Percentiles rank a stretch among this genome's conserved stretches.
Conservation (phyloP, 2,888 invertebrate species). For the Amblyteles armatorius region DNA sequence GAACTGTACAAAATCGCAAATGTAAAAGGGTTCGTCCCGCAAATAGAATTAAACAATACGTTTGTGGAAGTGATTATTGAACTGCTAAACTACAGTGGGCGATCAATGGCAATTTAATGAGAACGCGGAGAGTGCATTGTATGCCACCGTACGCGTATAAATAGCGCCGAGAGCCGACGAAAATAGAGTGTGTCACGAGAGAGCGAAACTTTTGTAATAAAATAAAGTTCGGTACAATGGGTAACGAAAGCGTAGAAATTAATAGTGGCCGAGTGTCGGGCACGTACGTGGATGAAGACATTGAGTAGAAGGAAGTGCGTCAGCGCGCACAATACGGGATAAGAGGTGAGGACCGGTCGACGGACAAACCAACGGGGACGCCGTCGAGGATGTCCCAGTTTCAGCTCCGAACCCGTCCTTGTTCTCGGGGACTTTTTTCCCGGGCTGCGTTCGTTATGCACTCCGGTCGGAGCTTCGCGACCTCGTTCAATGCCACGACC, state of each 20-base stretch:
- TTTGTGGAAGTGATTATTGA: no score
- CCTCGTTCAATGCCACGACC: conserved; percentile 14
- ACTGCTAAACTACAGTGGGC: no score
- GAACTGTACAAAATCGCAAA: no score
- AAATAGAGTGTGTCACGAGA: not conserved
- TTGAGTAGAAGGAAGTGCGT: conserved; percentile 30
- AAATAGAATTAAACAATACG: no score
- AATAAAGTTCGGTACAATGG: not conserved
- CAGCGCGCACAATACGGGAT: conserved; percentile 41
- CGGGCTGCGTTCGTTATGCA: conserved; percentile 19
- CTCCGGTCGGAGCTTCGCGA: conserved; percentile 10
- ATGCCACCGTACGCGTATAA: not conserved
- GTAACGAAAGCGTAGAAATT: conserved; percentile 36
- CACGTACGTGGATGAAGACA: conserved; percentile 7
- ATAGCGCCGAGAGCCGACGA: not conserved
- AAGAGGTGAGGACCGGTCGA: conserved; percentile 7
- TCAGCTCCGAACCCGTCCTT: conserved; percentile 63
- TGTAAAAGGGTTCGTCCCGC: no score
- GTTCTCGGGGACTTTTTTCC: conserved; percentile 60
- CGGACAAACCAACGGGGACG: conserved; percentile 34
- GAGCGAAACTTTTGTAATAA: conserved; percentile 35
- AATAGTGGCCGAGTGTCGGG: conserved; percentile 38
- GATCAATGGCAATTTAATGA: not conserved
- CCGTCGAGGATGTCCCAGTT: conserved; percentile 65
- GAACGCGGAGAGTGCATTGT: not conserved